phyloP scores from a whole-genome alignment of 2,113 vertebrate species.

The Megaceryle torquata region DNA sequence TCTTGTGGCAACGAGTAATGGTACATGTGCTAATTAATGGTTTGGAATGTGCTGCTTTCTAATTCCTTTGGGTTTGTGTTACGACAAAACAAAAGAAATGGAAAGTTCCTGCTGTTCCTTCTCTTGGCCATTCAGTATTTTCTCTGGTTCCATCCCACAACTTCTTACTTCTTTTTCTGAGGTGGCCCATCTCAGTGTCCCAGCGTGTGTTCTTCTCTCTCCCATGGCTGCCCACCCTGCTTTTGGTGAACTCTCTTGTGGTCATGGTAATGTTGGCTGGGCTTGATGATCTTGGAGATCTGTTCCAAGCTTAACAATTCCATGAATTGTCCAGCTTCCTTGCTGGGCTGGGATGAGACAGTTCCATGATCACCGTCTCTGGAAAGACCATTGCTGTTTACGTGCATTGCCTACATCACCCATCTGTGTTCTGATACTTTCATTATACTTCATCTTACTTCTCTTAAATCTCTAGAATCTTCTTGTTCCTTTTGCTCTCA shows the following conservation, averaged over 20 bases:
- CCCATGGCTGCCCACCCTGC: neutral
- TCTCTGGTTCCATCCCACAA: neutral
- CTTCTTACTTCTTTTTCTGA: neutral
- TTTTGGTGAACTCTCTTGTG: neutral
- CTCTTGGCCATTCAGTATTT: neutral
- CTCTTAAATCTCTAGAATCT: neutral
- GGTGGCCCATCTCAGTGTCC: neutral
- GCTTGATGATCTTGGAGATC: no score
- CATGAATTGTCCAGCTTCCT: neutral
- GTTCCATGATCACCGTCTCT: neutral
- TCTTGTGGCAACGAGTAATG: neutral
- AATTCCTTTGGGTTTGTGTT: neutral
- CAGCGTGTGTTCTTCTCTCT: rapidly evolving
- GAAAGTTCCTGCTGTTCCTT: neutral
- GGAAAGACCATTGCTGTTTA: rapidly evolving
- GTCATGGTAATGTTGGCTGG: no score
- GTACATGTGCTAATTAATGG: neutral
- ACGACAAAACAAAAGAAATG: neutral
- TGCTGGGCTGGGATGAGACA: neutral
- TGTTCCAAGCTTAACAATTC: no score
- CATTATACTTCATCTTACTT: neutral
- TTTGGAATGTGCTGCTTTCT: neutral
- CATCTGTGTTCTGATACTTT: neutral
- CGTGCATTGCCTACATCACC: neutral
- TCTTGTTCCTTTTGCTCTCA: neutral